phyloP scores from a whole-genome alignment of 2,797 vertebrate genomes.

The Bradypodion pumilum region DNA sequence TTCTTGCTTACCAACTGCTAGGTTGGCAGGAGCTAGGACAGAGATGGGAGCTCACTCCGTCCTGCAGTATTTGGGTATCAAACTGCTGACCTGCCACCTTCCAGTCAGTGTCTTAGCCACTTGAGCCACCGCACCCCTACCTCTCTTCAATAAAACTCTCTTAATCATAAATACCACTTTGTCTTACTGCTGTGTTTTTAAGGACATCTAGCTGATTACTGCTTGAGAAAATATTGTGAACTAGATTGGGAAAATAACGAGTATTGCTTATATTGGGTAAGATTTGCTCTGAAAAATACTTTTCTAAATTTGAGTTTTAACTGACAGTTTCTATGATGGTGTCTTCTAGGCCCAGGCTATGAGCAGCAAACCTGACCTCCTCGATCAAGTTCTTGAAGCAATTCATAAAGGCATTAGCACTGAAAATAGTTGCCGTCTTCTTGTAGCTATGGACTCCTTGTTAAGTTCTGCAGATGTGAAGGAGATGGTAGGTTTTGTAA shows the following conservation, averaged over 20 bases:
- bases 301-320: slow-evolving; percentile 41
- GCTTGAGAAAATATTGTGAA: background rate
- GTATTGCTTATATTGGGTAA: background rate
- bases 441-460: slow-evolving; percentile 83
- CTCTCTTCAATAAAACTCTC: background rate
- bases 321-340: slow-evolving; percentile 52
- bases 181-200: background rate
- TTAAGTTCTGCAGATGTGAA: slow-evolving; percentile 67
- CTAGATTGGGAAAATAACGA: background rate
- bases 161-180: background rate
- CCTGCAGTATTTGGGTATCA: too few relatives aligned
- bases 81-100: too few relatives aligned
- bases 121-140: too few relatives aligned
- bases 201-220: background rate
- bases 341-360: slow-evolving; percentile 79
- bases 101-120: too few relatives aligned
- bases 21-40: too few relatives aligned
- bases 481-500: slow-evolving; percentile 74
- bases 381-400: slow-evolving; percentile 87
- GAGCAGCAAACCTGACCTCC: slow-evolving; percentile 84
- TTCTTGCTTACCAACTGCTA: too few relatives aligned
- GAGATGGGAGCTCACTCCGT: too few relatives aligned
- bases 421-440: slow-evolving; percentile 89
- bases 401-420: slow-evolving; percentile 84
- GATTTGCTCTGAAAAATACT: background rate